Base-by-base conservation (phyloP, 2,888 invertebrate species). In the Euzetes globulus region DNA sequence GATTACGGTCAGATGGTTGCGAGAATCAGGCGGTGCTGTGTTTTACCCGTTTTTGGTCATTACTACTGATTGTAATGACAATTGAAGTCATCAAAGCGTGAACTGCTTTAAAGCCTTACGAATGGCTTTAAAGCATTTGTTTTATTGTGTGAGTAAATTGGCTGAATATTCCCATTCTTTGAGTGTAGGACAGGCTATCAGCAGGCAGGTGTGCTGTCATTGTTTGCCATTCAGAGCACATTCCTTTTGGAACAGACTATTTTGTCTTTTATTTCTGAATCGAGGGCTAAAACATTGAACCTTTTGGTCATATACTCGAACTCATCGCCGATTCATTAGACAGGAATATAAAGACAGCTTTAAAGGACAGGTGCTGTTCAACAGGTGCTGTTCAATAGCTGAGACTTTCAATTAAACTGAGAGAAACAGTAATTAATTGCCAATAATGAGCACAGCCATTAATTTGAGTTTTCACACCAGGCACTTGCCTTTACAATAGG, bases 11-110 rank as follows among this genome's bases (percentile, higher is more conserved):
- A 63, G 19, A n/a, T 47, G 47, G 3, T 47, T 47, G 4, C 3
- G 47, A 47, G 15, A 19, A 19, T 11, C 13, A 55, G 9, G 19
- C 22, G 22, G 22, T 55, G 52, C 22, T 52, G 7, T 41, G 47
- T 47, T 47, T 47, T 22, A 58, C 25, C n/a, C 15, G 3, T 27
- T 58, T n/a, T 33, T 33, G 33, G 33, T 33, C 33, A 33, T 33
- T n/a, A 63, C 15, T 33, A 11, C 1, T 68, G 1, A 65, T 11
- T 68, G 2, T 22, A 68, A 45, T 25, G 63, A 63, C 29, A 29
- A 68, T 22, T 25, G 15, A 3, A 68, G 11, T 7, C 68, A 68
- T 68, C n/a, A 68, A 41, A 68, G 68, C 68, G 68, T 68, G 68
- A 68, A 45, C 45, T 63, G n/a, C n/a, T 37, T 63, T 63, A 17